These are phyloP conservation scores for Plotosus lineatus DNA, from an alignment of 2,113 vertebrate genomes.

Conservation along the genomic window DNA sequence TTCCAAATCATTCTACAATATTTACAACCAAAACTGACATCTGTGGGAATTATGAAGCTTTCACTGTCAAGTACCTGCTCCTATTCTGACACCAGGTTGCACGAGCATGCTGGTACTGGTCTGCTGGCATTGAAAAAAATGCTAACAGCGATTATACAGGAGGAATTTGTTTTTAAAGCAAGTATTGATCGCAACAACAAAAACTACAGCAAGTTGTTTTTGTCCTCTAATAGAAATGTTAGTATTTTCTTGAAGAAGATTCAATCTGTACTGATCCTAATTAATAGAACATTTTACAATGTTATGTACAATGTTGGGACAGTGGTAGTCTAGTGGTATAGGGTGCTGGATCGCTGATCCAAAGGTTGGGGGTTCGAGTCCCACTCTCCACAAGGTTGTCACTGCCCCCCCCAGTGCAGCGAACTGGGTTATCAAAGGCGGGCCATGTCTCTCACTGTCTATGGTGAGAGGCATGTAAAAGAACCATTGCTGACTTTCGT, in stretches of 20 bases:
- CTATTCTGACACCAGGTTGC: not conserved
- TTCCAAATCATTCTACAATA: not conserved
- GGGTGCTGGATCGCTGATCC: too few relatives aligned
- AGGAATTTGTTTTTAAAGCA: not conserved
- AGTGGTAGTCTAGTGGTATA: too few relatives aligned
- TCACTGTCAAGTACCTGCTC: not conserved
- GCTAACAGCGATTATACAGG: not conserved
- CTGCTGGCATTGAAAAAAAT: constrained; percentile 1
- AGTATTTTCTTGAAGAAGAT: not conserved
- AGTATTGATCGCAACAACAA: not conserved
- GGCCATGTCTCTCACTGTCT: too few relatives aligned
- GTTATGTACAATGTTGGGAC: too few relatives aligned
- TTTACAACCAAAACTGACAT: not conserved
- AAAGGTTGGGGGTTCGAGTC: too few relatives aligned
- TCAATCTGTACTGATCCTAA: not conserved
- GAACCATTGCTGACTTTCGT: too few relatives aligned
- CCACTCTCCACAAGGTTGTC: too few relatives aligned
- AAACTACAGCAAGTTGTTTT: not conserved
- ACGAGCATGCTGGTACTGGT: constrained; percentile 24
- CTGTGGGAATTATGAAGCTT: not conserved
- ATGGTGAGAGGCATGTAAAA: too few relatives aligned
- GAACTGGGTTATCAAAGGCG: too few relatives aligned
- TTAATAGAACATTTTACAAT: not conserved
- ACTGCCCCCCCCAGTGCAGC: too few relatives aligned
- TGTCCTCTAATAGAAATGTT: too few relatives aligned